Evolutionary conservation across 2,113 vertebrate genomes (phyloP).

Genomic region (Brienomyrus longianalis): DNA sequence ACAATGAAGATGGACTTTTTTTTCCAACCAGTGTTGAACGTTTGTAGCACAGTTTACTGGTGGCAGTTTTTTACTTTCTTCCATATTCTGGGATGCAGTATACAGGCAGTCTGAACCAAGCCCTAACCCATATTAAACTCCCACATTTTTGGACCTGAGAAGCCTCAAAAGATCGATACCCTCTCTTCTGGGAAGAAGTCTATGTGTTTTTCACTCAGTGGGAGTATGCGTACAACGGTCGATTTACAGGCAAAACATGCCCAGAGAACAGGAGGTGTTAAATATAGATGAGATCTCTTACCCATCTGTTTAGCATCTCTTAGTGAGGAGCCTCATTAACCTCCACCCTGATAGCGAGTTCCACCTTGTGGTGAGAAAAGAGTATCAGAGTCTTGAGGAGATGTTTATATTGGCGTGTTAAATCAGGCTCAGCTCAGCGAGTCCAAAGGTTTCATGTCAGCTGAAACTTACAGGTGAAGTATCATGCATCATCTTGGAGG

Average conservation of each 20-base stretch:
- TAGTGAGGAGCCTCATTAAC: constrained; percentile 3
- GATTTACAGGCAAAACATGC: not conserved
- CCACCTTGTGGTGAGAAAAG: not conserved
- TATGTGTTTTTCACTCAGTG: not conserved
- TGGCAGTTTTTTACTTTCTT: not conserved
- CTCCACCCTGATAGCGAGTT: not conserved
- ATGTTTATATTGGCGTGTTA: not conserved
- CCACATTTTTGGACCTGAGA: not conserved
- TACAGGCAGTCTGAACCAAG: not conserved
- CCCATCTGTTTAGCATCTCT: not conserved
- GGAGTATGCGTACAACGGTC: not conserved
- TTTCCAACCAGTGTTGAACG: not conserved
- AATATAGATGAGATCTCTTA: not conserved
- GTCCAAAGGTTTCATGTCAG: not conserved
- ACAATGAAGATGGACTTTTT: not conserved
- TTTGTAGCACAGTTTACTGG: not conserved
- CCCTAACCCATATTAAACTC: not conserved
- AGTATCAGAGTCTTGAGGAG: not conserved
- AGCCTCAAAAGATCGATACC: not conserved
- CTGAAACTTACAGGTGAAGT: not conserved
- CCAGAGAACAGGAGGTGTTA: constrained; percentile 1
- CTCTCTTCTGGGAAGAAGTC: not conserved
- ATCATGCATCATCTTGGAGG: not conserved
- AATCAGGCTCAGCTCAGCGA: not conserved
- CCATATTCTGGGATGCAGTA: not conserved